Base-by-base conservation (phyloP, 1,140 invertebrate species). In the Microplitis mediator region DNA sequence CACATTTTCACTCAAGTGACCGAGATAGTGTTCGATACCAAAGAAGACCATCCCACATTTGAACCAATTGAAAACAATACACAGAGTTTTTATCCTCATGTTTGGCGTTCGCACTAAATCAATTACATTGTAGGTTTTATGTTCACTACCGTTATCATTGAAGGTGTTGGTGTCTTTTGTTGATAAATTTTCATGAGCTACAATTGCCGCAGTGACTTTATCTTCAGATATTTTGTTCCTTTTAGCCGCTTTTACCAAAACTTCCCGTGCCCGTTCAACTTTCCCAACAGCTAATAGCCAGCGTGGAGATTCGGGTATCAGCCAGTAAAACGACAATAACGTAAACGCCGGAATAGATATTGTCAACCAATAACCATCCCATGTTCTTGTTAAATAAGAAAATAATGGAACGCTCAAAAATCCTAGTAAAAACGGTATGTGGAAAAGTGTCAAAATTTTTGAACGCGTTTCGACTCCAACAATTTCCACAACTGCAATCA, bases 231-330 rank as follows among this genome's bases (percentile, higher is more conserved):
- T 81, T 50, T 80, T 79, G 66, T 90, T 90, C 76, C 81, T 80
- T 63, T 77, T 80, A 5, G 93, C 92, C 3, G 93, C 93, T 75
- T 88, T 88, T 79, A 91, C 83, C 60, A 96, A 82, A 69, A 95
- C 91, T 56, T 82, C 82, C 74, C 91, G 89, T 0, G 94, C 92
- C 87, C 93, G 91, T 56, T 91, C 88, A 3, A 89, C 88, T 75
- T 90, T 89, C 61, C 93, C 93, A 81, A 93, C 90, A 31, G 93
- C 91, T 35, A 95, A 82, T 16, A 96, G 84, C 95, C 95, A 96
- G 74, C 94, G 89, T 9, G 95, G 94, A 4, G 94, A 95, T 89
- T 96, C 94, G 2, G 94, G 94, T 23, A 95, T 85, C 23, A 23
- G 23, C 87, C 90, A 95, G 71, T 92, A 93, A 79, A 93, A 94